Conservation (phyloP, 2,113 vertebrate species). For the Heptranchias perlo region DNA sequence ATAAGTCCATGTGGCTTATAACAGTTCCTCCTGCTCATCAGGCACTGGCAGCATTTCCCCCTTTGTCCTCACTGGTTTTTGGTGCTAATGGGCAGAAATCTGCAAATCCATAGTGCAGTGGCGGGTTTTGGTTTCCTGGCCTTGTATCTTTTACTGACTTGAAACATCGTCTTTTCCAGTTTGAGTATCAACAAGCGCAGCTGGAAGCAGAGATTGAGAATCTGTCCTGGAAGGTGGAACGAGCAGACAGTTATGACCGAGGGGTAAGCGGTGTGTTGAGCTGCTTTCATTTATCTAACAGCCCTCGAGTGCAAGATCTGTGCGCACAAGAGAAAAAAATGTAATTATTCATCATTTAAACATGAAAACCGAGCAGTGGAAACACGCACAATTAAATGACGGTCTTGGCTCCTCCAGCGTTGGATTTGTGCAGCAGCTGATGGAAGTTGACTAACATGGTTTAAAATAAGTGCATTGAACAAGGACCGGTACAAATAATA, state of each 20-base stretch:
- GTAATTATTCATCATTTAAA: background rate
- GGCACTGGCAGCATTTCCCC: background rate
- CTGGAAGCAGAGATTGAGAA: slow-evolving; percentile 98
- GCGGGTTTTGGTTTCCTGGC: background rate
- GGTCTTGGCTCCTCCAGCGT: background rate
- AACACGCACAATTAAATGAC: background rate
- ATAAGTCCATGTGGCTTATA: background rate
- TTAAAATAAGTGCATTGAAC: background rate
- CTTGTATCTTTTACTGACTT: background rate
- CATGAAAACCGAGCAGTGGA: background rate
- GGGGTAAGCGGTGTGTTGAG: slow-evolving; percentile 63
- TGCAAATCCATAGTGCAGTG: background rate
- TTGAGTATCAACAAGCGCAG: slow-evolving; percentile 98
- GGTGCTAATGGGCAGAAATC: background rate
- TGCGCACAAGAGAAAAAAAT: background rate
- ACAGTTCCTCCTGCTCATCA: background rate
- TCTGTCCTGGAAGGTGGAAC: slow-evolving; percentile 96
- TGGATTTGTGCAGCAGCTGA: background rate
- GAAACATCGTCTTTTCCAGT: slow-evolving; percentile 56
- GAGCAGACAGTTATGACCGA: slow-evolving; percentile 94
- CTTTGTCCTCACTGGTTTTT: background rate
- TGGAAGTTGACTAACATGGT: background rate
- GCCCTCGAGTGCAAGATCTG: background rate
- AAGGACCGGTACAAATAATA: background rate
- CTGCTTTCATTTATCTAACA: background rate